Evolutionary conservation across 2,888 invertebrate species (phyloP).

Genomic region (Pocota personata): DNA sequence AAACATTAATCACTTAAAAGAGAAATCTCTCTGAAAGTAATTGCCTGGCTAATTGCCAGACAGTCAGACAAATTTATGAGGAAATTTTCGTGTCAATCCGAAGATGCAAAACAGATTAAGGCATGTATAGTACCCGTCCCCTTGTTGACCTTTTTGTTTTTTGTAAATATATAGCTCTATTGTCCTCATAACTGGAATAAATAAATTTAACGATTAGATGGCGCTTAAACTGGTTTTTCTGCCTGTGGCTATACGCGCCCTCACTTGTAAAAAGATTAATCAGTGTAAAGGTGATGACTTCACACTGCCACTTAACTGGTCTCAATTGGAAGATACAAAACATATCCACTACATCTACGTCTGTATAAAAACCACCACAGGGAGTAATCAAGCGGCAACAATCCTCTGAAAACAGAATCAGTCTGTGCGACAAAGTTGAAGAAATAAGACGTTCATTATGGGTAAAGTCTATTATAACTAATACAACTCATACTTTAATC

Average conservation of each 20-base stretch:
- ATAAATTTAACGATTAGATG: background rate
- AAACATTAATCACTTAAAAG: too few relatives aligned
- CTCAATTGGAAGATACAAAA: slow-evolving; percentile 5
- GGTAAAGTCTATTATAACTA: slow-evolving; percentile 30
- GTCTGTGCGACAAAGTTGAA: slow-evolving; percentile 41
- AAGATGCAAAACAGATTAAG: background rate
- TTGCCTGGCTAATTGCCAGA: background rate
- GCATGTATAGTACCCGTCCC: background rate
- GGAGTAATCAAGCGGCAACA: background rate
- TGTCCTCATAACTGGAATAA: background rate
- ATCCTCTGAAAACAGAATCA: slow-evolving; percentile 5
- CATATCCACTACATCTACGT: background rate
- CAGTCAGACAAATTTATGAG: background rate
- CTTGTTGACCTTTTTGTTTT: background rate
- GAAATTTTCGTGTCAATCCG: background rate
- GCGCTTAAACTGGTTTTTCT: slow-evolving; percentile 30
- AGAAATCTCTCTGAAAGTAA: background rate
- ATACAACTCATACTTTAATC: background rate
- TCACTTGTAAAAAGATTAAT: background rate
- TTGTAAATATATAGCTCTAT: background rate
- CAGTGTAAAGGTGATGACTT: slow-evolving; percentile 18
- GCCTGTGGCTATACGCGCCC: background rate
- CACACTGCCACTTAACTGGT: slow-evolving; percentile 10
- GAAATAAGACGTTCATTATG: slow-evolving; percentile 52
- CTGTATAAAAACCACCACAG: background rate